Evolutionary conservation across 2,888 invertebrate species (phyloP).

Genomic region (Harpagoxenus sublaevis): DNA sequence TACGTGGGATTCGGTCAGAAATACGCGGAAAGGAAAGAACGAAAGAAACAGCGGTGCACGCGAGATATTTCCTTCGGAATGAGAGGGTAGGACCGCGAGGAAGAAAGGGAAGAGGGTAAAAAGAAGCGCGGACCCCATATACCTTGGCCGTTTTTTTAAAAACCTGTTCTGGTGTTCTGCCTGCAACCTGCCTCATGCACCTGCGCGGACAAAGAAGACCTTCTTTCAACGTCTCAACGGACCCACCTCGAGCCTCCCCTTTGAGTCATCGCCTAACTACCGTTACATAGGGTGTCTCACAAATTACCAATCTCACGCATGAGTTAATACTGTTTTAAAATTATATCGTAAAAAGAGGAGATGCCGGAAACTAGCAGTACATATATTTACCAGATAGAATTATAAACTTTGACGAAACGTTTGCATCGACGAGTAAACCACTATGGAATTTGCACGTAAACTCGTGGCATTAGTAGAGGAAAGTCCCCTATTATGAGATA

Average conservation of each 20-base stretch:
- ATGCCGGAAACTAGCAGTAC: too few species aligned
- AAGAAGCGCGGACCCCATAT: constrained; percentile 64
- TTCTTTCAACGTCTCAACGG: constrained; percentile 78
- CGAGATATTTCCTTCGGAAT: constrained; percentile 30
- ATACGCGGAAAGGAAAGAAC: constrained; percentile 31
- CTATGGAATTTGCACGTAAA: constrained; percentile 1
- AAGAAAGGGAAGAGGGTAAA: constrained; percentile 58
- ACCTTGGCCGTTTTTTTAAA: constrained; percentile 75
- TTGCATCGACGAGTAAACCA: constrained; percentile 14
- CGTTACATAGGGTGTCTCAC: constrained; percentile 63
- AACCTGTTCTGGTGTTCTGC: constrained; percentile 80
- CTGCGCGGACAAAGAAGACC: constrained; percentile 78
- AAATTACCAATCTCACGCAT: not conserved
- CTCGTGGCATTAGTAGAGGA: constrained; percentile 19
- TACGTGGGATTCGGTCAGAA: constrained; percentile 16
- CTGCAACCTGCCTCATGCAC: constrained; percentile 82
- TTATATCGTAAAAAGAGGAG: not conserved
- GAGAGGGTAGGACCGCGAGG: constrained; percentile 43
- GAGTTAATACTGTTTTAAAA: not conserved
- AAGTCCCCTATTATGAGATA: too few species aligned
- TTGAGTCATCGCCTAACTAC: constrained; percentile 48
- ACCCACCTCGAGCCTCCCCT: constrained; percentile 73
- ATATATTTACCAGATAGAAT: not conserved
- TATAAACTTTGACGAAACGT: constrained; percentile 27
- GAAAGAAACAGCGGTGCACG: constrained; percentile 18